Evolutionary conservation across 2,113 vertebrate genomes (phyloP), one percentile per base, ranked within the genome.

Genomic region (Sinocyclocheilus grahami): DNA sequence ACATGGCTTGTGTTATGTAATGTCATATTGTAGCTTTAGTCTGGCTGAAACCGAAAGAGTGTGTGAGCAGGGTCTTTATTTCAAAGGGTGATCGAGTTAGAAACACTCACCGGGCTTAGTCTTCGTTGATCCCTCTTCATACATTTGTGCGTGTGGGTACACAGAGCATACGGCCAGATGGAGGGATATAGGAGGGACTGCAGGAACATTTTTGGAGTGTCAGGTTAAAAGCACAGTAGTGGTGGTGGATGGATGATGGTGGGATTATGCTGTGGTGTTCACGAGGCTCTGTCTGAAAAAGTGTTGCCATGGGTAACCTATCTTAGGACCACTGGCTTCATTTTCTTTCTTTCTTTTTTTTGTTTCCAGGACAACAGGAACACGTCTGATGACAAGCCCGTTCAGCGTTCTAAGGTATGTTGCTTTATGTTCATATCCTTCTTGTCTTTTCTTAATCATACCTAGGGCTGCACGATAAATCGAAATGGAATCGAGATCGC

Each of bases 381-480:
- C 87, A 72, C 89, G 81, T 88, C 90, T 18, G 94, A 95, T 74
- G 95, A 96, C 37, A 96, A 96, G 91, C 93, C 94, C n/a, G 95
- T 95, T 82, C 95, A 95, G 86, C 92, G 94, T 86, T 95, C 94
- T 6, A 96, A 96, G 94, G 95, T 95, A 89, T 84, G 67, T 55
- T 0, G 5, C 33, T 65, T 60, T 12, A 46, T 67, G 11, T 67
- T 16, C 37, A 80, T 62, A 58, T 78, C 30, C 53, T 10, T 46
- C 55, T 10, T 20, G 2, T 24, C 6, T 87, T 46, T 0, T 12
- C 2, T 7, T 51, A 33, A 33, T 33, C 30, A 30, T 30, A 33
- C 30, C 30, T 33, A 33, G 30, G 30, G 30, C 2, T 33, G 30
- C 30, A 33, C 2, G 30, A 33, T 33, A 33, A 33, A 33, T 33